Evolutionary conservation across 2,113 vertebrate species (phyloP), one percentile per base, ranked within the genome.

Genomic region (Hemiprocne comata): DNA sequence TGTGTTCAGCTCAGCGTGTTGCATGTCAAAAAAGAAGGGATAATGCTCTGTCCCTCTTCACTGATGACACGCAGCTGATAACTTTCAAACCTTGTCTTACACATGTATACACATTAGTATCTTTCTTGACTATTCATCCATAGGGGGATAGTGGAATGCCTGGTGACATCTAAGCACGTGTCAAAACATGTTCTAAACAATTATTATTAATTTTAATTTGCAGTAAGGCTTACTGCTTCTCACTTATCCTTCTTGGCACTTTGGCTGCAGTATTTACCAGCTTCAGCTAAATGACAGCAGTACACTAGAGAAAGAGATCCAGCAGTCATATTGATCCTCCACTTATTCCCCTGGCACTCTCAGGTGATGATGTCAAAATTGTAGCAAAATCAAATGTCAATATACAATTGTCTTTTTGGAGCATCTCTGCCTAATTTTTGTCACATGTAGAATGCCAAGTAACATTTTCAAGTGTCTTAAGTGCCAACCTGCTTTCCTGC

Each of bases 231-330:
- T 72, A 55, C 25, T 46, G 23, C 64, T n/a, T 54, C 88, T 90
- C 19, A 23, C 57, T 90, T 89, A 64, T n/a, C 40, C 38, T 58
- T 83, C 17, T 61, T 72, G 71, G 31, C 62, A 46, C 14, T 93
- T 90, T 13, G 26, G 21, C n/a, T 91, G 46, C 58, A 51, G 65
- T 57, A 81, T 90, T 92, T 97, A 85, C 90, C 60, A 84, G 70
- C 66, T 61, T 79, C 54, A 93, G 85, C 88, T 88, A 95, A 94
- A 80, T 85, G 69, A 89, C 25, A 90, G 55, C 67, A 62, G 88
- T 81, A 71, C 13, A 69, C 31, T 61, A 69, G 72, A 44, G 67
- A 74, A 75, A 64, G 42, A 85, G 28, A 94, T 91, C 89, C 61
- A n/a, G 7, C 5, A 50, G 7, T 67, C 17, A 19, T 85, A 96